A percentile compares a stretch with the other conserved stretches of the same genome.
Evolutionary conservation across 2,888 invertebrate species (phyloP).

Genomic region (Ariolimax columbianus): DNA sequence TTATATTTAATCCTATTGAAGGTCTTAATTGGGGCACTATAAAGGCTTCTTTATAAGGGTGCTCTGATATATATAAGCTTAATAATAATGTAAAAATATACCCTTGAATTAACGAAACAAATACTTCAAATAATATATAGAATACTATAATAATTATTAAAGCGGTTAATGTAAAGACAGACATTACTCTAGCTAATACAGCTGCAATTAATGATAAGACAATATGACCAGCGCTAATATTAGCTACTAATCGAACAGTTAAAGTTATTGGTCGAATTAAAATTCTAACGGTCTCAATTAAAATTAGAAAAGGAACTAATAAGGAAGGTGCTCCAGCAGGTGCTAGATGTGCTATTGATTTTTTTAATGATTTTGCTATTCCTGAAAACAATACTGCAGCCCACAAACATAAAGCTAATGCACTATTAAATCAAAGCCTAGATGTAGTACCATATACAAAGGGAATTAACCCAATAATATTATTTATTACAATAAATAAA

Average conservation of each 20-base stretch:
- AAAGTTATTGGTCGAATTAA: constrained; percentile 85
- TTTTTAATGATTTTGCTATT: constrained; percentile 83
- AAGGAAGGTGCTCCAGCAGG: constrained; percentile 84
- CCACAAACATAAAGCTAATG: constrained; percentile 84
- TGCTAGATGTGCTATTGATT: constrained; percentile 85
- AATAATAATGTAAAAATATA: constrained; percentile 63
- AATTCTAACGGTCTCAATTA: constrained; percentile 88
- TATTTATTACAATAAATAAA: constrained; percentile 80
- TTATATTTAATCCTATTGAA: not conserved
- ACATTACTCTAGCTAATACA: constrained; percentile 34
- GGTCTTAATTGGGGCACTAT: constrained; percentile 14
- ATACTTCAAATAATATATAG: constrained; percentile 61
- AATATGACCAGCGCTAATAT: constrained; percentile 87
- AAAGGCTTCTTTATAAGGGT: constrained; percentile 22
- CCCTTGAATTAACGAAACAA: constrained; percentile 62
- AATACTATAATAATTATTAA: constrained; percentile 48
- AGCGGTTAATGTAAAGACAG: not conserved
- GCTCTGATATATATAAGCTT: constrained; percentile 60
- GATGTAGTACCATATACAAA: constrained; percentile 86
- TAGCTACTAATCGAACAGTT: constrained; percentile 86
- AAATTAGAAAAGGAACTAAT: constrained; percentile 86
- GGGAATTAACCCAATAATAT: constrained; percentile 85
- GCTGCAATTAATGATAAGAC: constrained; percentile 83
- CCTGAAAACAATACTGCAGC: constrained; percentile 84
- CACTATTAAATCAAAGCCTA: constrained; percentile 83